These are phyloP conservation scores for Hipparchia semele DNA, from an alignment of 2,888 invertebrate species.

Conservation along the genomic window DNA sequence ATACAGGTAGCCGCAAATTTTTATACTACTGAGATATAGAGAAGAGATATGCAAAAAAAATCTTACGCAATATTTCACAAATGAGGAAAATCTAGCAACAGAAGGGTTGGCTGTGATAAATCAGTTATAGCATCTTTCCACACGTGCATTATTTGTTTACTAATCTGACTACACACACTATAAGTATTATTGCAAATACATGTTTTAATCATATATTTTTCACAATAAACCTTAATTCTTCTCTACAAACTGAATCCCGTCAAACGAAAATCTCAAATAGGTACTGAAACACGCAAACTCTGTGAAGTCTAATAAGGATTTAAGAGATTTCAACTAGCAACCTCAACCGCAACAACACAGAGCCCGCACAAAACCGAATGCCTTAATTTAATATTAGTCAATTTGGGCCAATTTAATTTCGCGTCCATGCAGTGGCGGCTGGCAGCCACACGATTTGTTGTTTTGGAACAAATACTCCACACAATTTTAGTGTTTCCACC, in stretches of 20 bases:
- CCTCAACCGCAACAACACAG: constrained; percentile 55
- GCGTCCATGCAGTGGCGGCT: constrained; percentile 64
- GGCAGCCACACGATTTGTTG: constrained; percentile 37
- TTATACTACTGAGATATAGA: no score
- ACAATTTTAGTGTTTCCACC: constrained; percentile 38
- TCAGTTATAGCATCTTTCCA: no score
- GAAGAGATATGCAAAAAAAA: no score
- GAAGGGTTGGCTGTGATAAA: no score
- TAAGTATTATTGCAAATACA: background rate
- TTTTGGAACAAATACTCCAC: constrained; percentile 38
- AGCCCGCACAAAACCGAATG: constrained; percentile 75
- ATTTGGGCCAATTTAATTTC: constrained; percentile 79
- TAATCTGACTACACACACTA: no score
- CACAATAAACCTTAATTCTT: background rate
- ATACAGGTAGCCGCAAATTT: no score
- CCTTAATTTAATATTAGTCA: constrained; percentile 80
- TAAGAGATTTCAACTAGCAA: constrained; percentile 37
- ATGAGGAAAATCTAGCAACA: no score
- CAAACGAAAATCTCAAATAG: constrained; percentile 1
- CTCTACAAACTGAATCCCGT: background rate
- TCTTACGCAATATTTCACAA: no score
- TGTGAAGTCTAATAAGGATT: constrained; percentile 27
- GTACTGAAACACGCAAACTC: constrained; percentile 15
- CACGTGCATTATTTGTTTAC: no score
- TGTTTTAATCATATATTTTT: background rate